phyloP scores from a whole-genome alignment of 2,113 vertebrate species.

The Climacteris rufus region DNA sequence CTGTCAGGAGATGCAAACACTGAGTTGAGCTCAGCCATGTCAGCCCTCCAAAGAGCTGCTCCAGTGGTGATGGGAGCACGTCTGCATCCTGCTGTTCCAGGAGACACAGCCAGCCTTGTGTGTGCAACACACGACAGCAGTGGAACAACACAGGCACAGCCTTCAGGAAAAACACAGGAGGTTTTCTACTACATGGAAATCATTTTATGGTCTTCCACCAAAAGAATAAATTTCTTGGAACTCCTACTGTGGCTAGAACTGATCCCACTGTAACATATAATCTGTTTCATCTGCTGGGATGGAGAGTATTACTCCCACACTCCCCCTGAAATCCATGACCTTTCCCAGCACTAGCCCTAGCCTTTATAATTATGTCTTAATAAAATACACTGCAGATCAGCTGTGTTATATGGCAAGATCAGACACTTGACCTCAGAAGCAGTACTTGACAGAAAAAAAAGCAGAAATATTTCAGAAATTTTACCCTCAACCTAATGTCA shows the following conservation, averaged over 20 bases:
- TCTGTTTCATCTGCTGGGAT: not conserved
- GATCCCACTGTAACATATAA: not conserved
- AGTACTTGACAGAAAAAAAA: not conserved
- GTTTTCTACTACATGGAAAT: not conserved
- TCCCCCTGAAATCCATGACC: not conserved
- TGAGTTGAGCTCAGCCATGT: accelerated
- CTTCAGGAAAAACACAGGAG: not conserved
- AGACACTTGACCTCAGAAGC: not conserved
- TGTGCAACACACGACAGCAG: not conserved
- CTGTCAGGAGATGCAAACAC: not conserved
- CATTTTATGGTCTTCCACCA: not conserved
- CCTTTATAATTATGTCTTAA: not conserved
- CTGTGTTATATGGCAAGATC: not conserved
- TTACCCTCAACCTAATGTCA: not conserved
- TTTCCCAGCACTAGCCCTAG: not conserved
- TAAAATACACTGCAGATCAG: not conserved
- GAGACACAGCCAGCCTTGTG: not conserved
- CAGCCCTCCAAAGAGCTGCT: not conserved
- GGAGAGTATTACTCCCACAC: not conserved
- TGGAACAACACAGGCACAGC: not conserved
- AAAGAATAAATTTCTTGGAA: not conserved
- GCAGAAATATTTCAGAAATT: not conserved
- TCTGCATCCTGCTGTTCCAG: accelerated
- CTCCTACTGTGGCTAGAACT: not conserved
- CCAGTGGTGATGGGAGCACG: not conserved